Evolutionary conservation across 2,113 vertebrate species (phyloP), one percentile per base, ranked within the genome.

Genomic region (Sceloporus tristichus): DNA sequence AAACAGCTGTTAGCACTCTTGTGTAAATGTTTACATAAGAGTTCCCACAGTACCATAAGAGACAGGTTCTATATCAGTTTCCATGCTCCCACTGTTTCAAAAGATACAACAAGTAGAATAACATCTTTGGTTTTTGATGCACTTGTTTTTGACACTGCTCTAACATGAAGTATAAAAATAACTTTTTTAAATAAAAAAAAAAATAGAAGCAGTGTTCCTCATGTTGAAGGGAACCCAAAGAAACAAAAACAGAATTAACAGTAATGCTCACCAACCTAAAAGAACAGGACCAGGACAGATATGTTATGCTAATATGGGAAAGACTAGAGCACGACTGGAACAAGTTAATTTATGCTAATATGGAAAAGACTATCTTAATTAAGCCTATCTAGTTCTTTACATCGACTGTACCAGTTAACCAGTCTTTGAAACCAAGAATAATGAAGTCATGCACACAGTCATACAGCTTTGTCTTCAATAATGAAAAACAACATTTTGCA

Each of bases 301-400:
- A 79, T n/a, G 53, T 23, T 59, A 85, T 85, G 86, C 4, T 48
- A 85, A 56, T 16, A 25, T 53, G 14, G 2, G 18, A 74, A 91
- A 85, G 1, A 25, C 23, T 65, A 42, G 34, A 34, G 34, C 34
- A 34, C 34, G 34, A 84, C 0, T n/a, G 9, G 25, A 48, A 34
- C 34, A 78, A 81, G 59, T 62, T 79, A 80, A 59, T 42, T 23
- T 59, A 85, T 85, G 86, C 5, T 53, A 85, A 59, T 16, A 16
- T n/a, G 14, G 2, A 14, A 75, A 91, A 85, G 0, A 27, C 23
- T 65, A 42, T 48, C 42, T n/a, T 14, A 68, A 79, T 16, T 18
- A 80, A 34, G 29, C 4, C 21, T 68, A 59, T 16, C 42, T 48
- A 38, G 66, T 82, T 14, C 6, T 70, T 83, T 83, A 71, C 53